Base-by-base conservation (phyloP, 2,888 invertebrate species). In the Tanytarsus gracilentus region DNA sequence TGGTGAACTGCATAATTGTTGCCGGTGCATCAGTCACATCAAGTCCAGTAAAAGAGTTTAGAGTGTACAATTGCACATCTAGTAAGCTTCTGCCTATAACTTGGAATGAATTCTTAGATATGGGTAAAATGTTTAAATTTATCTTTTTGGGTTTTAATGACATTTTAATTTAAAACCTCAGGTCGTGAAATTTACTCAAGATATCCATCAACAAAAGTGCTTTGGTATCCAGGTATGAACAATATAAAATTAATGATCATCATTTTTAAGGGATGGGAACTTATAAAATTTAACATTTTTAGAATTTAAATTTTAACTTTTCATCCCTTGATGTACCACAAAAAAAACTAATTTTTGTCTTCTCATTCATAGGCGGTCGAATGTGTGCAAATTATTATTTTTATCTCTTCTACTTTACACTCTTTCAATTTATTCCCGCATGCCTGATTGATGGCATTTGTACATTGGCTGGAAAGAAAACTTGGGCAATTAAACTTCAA, bases 21-120 rank as follows among this genome's bases (percentile, higher is more conserved):
- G 71, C 75, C 3, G 77, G 75, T 11, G 62, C 51, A 14, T 53
- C 61, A 14, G 3, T 77, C 76, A 73, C 71, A 75, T 65, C 72
- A 71, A 2, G 74, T 71, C 56, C 63, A 53, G 16, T 39, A 2
- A 50, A 33, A 64, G 65, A 61, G 59, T 63, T 71, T 49, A 65
- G 74, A 14, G 75, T 82, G 25, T 79, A 78, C 68, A 79, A 82
- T 67, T 76, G 77, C 66, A 77, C 79, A 16, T 77, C 80, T 0
- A 79, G 81, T 14, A 69, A 70, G 36, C 69, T 78, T 56, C 78
- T 79, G 65, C 78, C 78, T 2, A 70, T 80, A 63, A 75, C 75
- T 1, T 82, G 81, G 81, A 76, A 68, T 21, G 64, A 78, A 49
- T 74, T 82, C 63, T 75, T 65, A 27, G 61, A 66, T 16, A 14